phyloP scores from a whole-genome alignment of 2,888 invertebrate genomes.

The Drosophila ezoana region DNA sequence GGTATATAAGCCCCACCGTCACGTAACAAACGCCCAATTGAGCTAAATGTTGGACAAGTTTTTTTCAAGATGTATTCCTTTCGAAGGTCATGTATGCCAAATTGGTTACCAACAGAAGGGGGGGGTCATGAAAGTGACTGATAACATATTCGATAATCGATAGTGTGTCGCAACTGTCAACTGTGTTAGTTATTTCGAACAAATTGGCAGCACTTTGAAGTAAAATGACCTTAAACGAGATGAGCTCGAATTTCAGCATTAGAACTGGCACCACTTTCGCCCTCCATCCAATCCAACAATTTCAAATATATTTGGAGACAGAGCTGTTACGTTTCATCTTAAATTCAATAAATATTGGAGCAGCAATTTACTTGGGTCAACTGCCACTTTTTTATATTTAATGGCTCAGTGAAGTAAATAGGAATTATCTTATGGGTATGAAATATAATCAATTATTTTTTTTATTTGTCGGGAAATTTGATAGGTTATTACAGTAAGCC shows the following conservation, averaged over 20 bases:
- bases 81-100: slow-evolving; percentile 6
- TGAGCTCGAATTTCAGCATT: slow-evolving; percentile 46
- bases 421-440: background rate
- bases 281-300: background rate
- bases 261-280: background rate
- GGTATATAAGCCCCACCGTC: slow-evolving; percentile 36
- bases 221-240: slow-evolving; percentile 26
- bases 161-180: slow-evolving; percentile 35
- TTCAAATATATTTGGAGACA: slow-evolving; percentile 21
- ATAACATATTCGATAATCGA: slow-evolving; percentile 70
- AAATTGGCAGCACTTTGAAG: slow-evolving; percentile 47
- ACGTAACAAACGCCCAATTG: slow-evolving; percentile 69
- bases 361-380: slow-evolving; percentile 28
- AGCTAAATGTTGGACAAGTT: slow-evolving; percentile 55
- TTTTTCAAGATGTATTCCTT: slow-evolving; percentile 17
- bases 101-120: slow-evolving; percentile 14
- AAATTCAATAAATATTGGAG: slow-evolving; percentile 71
- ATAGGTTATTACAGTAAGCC: too few species aligned
- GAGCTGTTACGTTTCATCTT: slow-evolving; percentile 43
- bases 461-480: background rate
- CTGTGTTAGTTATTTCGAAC: slow-evolving; percentile 37
- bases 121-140: slow-evolving; percentile 59
- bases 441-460: background rate
- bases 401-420: slow-evolving; percentile 18
- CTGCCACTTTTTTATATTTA: slow-evolving; percentile 35